Conservation (phyloP, 2,888 invertebrate genomes). For the Branchellion lobata region DNA sequence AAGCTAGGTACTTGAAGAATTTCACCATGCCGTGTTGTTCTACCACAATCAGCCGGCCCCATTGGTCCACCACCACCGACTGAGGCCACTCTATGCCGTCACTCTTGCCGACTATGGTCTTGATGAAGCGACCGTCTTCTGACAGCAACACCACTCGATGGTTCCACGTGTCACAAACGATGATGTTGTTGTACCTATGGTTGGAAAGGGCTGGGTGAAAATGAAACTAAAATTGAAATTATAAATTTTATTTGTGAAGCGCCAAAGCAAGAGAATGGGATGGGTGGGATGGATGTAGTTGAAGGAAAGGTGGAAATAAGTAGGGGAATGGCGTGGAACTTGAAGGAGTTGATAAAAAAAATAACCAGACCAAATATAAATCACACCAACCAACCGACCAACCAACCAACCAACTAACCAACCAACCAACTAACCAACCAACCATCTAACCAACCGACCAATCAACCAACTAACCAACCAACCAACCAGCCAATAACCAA, state of each 20-base stretch:
- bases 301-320: no score
- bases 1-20: slow-evolving; percentile 53
- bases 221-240: not conserved
- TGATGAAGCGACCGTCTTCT: slow-evolving; percentile 50
- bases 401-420: no score
- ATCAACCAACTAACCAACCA: not conserved
- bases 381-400: no score
- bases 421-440: no score
- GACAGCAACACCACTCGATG: slow-evolving; percentile 52
- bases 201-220: not conserved
- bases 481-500: slow-evolving; percentile 50
- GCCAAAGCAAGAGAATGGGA: not conserved
- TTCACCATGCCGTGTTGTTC: slow-evolving; percentile 53
- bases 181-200: slow-evolving; percentile 50
- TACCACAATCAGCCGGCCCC: slow-evolving; percentile 51
- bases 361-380: no score
- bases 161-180: slow-evolving; percentile 54
- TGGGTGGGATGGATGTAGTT: not conserved
- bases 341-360: no score
- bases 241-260: no score
- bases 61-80: slow-evolving; percentile 48
- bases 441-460: no score
- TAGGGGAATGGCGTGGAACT: no score
- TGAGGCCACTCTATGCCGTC: slow-evolving; percentile 53
- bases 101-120: slow-evolving; percentile 50